Evolutionary conservation across 2,888 invertebrate genomes (phyloP).

Genomic region (Laspeyria flexula): DNA sequence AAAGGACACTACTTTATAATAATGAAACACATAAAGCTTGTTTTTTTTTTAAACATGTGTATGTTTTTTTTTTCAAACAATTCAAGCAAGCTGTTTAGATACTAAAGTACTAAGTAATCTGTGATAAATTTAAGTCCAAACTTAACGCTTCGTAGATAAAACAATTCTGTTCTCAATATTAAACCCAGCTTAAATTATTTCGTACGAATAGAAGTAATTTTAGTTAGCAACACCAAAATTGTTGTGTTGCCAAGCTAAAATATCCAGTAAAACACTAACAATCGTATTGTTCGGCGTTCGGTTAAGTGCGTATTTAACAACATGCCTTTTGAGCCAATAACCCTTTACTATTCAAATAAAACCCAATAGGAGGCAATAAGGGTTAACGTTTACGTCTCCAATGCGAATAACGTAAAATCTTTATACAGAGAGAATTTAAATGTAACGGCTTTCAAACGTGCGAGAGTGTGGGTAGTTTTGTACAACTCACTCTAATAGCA

Average conservation of each 20-base stretch:
- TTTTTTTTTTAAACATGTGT: too few species aligned
- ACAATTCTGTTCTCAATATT: too few species aligned
- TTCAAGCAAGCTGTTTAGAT: too few species aligned
- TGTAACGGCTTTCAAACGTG: conserved; percentile 2
- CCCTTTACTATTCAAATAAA: conserved; percentile 43
- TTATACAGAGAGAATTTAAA: conserved; percentile 21
- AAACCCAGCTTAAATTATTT: too few species aligned
- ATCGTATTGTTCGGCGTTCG: conserved; percentile 4
- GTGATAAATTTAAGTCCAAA: too few species aligned
- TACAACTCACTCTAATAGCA: not conserved
- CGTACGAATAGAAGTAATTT: not conserved
- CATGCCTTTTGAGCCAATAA: conserved; percentile 21
- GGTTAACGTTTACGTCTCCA: conserved; percentile 24
- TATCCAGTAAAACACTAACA: conserved; percentile 15
- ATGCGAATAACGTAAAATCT: conserved; percentile 24
- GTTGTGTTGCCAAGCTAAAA: conserved; percentile 6
- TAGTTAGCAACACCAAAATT: not conserved
- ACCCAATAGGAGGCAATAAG: conserved; percentile 33
- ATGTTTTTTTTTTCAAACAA: too few species aligned
- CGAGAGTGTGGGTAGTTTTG: not conserved
- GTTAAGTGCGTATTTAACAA: conserved; percentile 20
- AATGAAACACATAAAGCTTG: too few species aligned
- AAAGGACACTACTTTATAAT: too few species aligned
- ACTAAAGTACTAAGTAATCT: too few species aligned
- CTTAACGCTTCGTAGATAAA: too few species aligned